A percentile compares a stretch with the other conserved stretches of the same genome.
phyloP scores from a whole-genome alignment of 2,797 vertebrate species.

The Siniperca obscura region DNA sequence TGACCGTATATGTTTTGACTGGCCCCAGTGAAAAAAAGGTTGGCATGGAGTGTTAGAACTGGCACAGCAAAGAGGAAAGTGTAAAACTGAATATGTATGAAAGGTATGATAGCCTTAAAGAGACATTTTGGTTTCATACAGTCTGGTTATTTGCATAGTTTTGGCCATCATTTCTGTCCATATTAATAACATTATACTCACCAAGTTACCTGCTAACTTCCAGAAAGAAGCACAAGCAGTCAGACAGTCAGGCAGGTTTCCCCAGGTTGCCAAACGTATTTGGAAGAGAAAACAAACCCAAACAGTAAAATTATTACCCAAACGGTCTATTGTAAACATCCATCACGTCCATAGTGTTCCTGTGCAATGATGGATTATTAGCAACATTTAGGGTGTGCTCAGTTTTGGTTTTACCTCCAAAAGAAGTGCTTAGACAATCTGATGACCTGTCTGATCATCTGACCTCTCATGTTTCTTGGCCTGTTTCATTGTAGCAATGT shows the following conservation, averaged over 20 bases:
- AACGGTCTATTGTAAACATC: not conserved
- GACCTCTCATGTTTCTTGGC: not conserved
- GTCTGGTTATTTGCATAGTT: slow-evolving; percentile 16
- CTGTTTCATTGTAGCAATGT: not conserved
- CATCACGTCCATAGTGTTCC: not conserved
- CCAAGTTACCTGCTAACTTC: not conserved
- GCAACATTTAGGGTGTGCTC: not conserved
- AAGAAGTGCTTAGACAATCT: not conserved
- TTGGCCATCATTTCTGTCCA: slow-evolving; percentile 18
- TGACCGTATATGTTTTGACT: slow-evolving; percentile 55
- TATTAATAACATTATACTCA: not conserved
- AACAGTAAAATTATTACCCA: not conserved
- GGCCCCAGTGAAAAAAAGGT: slow-evolving; percentile 41
- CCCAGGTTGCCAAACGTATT: not conserved
- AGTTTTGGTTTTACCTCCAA: not conserved
- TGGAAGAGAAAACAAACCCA: not conserved
- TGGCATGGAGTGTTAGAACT: slow-evolving; percentile 34
- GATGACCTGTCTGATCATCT: not conserved
- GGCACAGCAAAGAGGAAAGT: slow-evolving; percentile 40
- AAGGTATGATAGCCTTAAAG: slow-evolving; percentile 2
- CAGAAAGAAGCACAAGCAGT: not conserved
- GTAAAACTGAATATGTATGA: slow-evolving; percentile 44
- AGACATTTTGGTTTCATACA: slow-evolving; percentile 24
- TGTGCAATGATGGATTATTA: not conserved
- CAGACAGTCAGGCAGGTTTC: not conserved